Evolutionary conservation across 2,888 invertebrate species (phyloP).

Genomic region (Sipha maydis): DNA sequence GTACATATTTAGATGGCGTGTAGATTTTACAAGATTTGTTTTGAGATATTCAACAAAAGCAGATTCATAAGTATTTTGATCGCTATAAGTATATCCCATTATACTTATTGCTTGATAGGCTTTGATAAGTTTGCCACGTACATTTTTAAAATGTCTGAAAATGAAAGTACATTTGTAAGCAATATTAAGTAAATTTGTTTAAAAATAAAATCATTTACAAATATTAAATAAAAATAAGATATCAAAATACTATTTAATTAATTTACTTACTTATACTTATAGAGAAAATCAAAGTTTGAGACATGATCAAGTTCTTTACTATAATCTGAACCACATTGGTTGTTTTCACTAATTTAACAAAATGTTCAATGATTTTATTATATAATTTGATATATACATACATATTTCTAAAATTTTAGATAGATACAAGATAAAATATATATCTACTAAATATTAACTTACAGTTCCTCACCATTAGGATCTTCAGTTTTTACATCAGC

Average conservation of each 20-base stretch:
- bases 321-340: not conserved
- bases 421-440: not conserved
- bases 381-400: no score
- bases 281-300: constrained; percentile 50
- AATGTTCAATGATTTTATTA: no score
- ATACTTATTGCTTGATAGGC: constrained; percentile 42
- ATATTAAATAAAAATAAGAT: not conserved
- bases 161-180: not conserved
- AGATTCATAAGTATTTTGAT: constrained; percentile 38
- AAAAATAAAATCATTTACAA: not conserved
- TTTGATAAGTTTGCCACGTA: not conserved
- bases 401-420: not conserved
- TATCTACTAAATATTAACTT: not conserved
- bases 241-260: not conserved
- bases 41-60: constrained; percentile 41
- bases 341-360: not conserved
- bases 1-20: constrained; percentile 46
- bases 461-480: not conserved
- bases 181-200: not conserved
- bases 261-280: constrained; percentile 48
- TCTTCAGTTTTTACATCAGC: not conserved
- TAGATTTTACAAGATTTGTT: constrained; percentile 48
- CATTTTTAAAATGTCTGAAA: constrained; percentile 30
- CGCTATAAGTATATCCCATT: constrained; percentile 42
- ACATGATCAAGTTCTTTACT: not conserved